Base-by-base conservation (phyloP, 2,888 invertebrate species). In the Craniophora ligustri region DNA sequence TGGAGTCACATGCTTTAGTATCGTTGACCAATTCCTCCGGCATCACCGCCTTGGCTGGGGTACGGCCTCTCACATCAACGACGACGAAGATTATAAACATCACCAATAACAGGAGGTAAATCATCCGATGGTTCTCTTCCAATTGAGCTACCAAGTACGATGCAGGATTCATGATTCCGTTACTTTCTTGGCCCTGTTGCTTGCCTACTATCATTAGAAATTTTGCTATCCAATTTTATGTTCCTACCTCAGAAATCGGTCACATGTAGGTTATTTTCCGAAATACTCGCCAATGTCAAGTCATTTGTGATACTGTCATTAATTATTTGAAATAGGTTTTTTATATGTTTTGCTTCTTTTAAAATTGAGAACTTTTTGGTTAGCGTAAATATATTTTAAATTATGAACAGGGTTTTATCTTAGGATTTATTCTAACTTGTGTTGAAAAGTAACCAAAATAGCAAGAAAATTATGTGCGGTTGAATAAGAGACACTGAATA, bases 1-100 rank as follows among this genome's bases (percentile, higher is more conserved):
- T 47, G 0, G 55, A 39, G 6, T 63, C 39, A 1, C 39, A 11
- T 5, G 19, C n/a, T 5, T 46, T 28, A 1, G 64, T 21, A 7
- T 42, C 49, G 13, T 38, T 47, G 28, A 11, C 11, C 8, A 32
- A 5, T 5, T 36, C 26, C 0, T 50, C 60, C 2, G 60, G 35
- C 5, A 14, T 10, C 11, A 21, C 28, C 3, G 15, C 6, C 18
- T 60, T 66, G 4, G 28, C 14, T 11, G 19, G 15, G 3, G 11
- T 3, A 5, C 59, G 31, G 8, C 31, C 19, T 7, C 31, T 60
- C 5, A 62, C 16, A 35, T 72, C 72, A 7, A 68, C 11, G 3
- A 72, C 1, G 1, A 72, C 19, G 3, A 75, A 51, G 3, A 63
- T 18, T n/a, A 69, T 32, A 18, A 72, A 75, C 31, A 75, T 26